phyloP scores from a whole-genome alignment of 2,888 invertebrate species.

The Cantharis nigra region DNA sequence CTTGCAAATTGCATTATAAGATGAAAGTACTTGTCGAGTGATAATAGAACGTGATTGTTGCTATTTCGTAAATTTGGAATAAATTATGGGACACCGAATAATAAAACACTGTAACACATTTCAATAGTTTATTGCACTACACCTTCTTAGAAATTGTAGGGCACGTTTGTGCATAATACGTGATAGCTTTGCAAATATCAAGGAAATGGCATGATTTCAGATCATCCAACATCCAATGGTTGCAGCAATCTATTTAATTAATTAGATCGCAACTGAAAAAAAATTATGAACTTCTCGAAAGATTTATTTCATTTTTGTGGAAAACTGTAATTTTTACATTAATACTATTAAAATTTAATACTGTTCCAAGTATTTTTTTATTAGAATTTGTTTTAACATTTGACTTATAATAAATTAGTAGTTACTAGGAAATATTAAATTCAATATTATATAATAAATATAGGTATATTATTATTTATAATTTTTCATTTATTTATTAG shows the following conservation, averaged over 20 bases:
- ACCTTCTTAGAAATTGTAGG: conserved; percentile 16
- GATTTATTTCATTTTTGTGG: neutral
- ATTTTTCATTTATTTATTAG: too few relatives aligned
- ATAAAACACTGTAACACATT: conserved; percentile 10
- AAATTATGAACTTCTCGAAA: neutral
- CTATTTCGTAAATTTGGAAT: neutral
- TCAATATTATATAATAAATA: too few relatives aligned
- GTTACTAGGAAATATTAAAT: too few relatives aligned
- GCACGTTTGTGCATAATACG: conserved; percentile 20
- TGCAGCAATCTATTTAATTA: neutral
- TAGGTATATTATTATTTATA: too few relatives aligned
- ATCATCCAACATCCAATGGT: neutral
- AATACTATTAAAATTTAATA: too few relatives aligned
- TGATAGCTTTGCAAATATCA: conserved; percentile 10
- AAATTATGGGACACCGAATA: neutral
- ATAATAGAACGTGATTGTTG: neutral
- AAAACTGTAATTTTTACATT: neutral
- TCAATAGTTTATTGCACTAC: conserved; percentile 20
- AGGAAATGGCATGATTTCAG: neutral
- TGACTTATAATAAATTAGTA: too few relatives aligned
- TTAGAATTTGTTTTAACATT: too few relatives aligned
- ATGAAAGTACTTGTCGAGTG: neutral
- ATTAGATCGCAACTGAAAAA: neutral
- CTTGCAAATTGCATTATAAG: neutral
- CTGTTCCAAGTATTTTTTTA: too few relatives aligned